These are phyloP conservation scores for Diploscapter pachys DNA, from an alignment of 1,140 invertebrate species.

Conservation along the genomic window DNA sequence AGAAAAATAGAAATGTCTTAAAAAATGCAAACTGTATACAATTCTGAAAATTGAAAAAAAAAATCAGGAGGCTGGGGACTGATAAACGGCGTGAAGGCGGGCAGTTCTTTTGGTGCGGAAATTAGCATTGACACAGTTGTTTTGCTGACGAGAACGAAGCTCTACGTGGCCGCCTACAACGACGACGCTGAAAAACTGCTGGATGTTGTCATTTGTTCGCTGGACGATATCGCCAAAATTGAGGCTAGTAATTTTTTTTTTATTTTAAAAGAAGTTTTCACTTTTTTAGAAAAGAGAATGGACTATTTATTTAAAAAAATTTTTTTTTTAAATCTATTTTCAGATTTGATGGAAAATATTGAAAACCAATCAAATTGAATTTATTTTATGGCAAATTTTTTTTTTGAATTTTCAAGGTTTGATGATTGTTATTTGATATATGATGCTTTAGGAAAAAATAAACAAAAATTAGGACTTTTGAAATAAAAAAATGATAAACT, in stretches of 20 bases:
- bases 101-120: constrained; percentile 33
- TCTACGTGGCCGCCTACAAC: constrained; percentile 38
- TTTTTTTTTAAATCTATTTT: too few relatives aligned
- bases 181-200: constrained; percentile 39
- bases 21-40: neutral
- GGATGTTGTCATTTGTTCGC: constrained; percentile 26
- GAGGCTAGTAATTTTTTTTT: constrained; percentile 7
- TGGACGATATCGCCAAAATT: constrained; percentile 27
- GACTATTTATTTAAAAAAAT: too few relatives aligned
- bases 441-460: too few relatives aligned
- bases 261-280: constrained; percentile 4
- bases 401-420: too few relatives aligned
- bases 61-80: constrained; percentile 30
- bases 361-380: too few relatives aligned
- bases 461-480: too few relatives aligned
- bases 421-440: too few relatives aligned
- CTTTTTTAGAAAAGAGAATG: neutral
- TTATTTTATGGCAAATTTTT: too few relatives aligned
- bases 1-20: neutral
- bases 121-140: constrained; percentile 16
- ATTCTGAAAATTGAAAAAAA: neutral
- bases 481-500: neutral
- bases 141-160: constrained; percentile 16
- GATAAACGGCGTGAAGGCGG: constrained; percentile 24
- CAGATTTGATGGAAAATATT: too few relatives aligned